Evolutionary conservation across 92 coral and sea anemone species (phyloP).

Genomic region (Hydrozoanthus gracilis): DNA sequence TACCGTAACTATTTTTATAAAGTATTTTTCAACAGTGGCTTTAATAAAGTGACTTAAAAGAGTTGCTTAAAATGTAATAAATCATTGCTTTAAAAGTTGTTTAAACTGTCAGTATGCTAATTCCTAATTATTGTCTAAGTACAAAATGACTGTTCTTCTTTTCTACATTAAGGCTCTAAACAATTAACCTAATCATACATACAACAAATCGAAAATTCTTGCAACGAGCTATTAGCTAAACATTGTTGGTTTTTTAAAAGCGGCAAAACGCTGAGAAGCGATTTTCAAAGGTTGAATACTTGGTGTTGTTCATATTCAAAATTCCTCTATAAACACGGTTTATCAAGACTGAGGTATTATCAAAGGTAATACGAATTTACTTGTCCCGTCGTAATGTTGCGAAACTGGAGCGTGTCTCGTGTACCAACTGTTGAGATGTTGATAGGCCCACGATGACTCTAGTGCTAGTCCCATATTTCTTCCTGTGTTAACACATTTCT

Average conservation of each 20-base stretch:
- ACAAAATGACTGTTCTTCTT: too few relatives aligned
- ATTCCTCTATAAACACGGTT: not conserved
- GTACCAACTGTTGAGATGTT: constrained; percentile 71
- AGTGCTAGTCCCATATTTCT: constrained; percentile 68
- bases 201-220: too few relatives aligned
- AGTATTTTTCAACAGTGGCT: not conserved
- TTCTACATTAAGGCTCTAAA: too few relatives aligned
- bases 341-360: not conserved
- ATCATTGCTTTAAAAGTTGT: too few relatives aligned
- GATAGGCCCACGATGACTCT: constrained; percentile 81
- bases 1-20: not conserved
- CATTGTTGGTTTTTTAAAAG: not conserved
- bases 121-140: too few relatives aligned
- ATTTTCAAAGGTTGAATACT: not conserved
- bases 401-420: constrained; percentile 12
- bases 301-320: not conserved
- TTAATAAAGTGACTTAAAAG: not conserved
- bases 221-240: not conserved
- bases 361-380: constrained; percentile 47
- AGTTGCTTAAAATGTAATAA: not conserved
- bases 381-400: constrained; percentile 50
- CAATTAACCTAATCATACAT: too few relatives aligned
- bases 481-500: constrained; percentile 61
- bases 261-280: not conserved
- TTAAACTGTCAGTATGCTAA: too few relatives aligned